phyloP scores from a whole-genome alignment of 1,140 invertebrate species.

The Rhynchophorus ferrugineus region DNA sequence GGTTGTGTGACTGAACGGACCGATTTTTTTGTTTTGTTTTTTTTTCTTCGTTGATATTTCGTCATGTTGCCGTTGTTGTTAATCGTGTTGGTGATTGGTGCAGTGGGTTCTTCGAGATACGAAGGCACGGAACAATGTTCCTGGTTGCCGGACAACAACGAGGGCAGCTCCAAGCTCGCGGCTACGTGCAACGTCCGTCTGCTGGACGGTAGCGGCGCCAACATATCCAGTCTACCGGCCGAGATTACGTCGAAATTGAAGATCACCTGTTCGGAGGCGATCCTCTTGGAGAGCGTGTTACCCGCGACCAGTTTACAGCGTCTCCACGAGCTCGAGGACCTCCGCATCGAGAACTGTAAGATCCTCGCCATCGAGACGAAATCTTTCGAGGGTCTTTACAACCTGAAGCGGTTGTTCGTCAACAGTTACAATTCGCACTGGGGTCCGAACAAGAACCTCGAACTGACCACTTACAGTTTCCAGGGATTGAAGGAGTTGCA shows the following conservation, averaged over 20 bases:
- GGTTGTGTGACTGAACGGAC: too few relatives aligned
- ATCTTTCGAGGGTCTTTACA: constrained; percentile 66
- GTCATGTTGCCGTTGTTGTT: constrained; percentile 27
- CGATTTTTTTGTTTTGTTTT: too few relatives aligned
- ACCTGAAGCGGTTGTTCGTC: constrained; percentile 65
- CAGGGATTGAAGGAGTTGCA: constrained; percentile 68
- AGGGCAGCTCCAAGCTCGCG: constrained; percentile 46
- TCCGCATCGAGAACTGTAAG: constrained; percentile 72
- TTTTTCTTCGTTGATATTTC: too few relatives aligned
- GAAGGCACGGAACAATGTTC: constrained; percentile 44
- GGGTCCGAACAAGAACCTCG: constrained; percentile 62
- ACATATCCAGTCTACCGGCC: constrained; percentile 51
- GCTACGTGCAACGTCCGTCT: constrained; percentile 62
- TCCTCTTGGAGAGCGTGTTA: constrained; percentile 72
- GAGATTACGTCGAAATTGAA: constrained; percentile 62
- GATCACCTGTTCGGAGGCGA: constrained; percentile 68
- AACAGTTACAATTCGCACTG: constrained; percentile 70
- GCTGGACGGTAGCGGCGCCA: constrained; percentile 56
- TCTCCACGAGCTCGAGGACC: constrained; percentile 61
- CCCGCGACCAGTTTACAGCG: constrained; percentile 63
- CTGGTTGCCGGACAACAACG: constrained; percentile 53
- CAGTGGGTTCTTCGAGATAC: constrained; percentile 21
- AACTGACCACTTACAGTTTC: constrained; percentile 59
- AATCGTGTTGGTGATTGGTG: constrained; percentile 12
- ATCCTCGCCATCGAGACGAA: constrained; percentile 65